These are phyloP conservation scores for Scomber colias DNA, from an alignment of 2,113 vertebrate genomes.

Conservation along the genomic window DNA sequence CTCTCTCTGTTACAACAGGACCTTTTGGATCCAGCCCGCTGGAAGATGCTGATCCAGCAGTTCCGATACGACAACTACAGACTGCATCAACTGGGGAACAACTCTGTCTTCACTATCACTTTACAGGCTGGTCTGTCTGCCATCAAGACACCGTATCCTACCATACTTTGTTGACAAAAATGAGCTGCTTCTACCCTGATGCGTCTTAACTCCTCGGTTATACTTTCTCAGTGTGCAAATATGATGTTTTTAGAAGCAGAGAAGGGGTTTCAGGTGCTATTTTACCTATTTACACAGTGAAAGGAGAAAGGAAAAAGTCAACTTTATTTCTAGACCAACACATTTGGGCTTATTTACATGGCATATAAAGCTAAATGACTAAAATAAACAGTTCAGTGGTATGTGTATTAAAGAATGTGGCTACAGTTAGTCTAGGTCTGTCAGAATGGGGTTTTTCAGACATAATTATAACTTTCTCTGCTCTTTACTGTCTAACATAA, in stretches of 20 bases:
- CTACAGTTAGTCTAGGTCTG: neutral
- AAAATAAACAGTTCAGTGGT: neutral
- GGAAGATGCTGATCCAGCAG: slow-evolving; percentile 99
- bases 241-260: too few species aligned
- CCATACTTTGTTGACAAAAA: neutral
- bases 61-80: slow-evolving; percentile 99
- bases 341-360: too few species aligned
- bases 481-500: neutral
- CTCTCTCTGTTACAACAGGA: slow-evolving; percentile 84
- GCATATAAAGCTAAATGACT: neutral
- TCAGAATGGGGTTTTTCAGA: too few species aligned
- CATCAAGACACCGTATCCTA: slow-evolving; percentile 99
- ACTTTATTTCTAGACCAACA: too few species aligned
- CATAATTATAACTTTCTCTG: too few species aligned
- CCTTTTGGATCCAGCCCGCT: slow-evolving; percentile 97
- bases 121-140: slow-evolving; percentile 98
- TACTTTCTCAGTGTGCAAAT: neutral
- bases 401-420: neutral
- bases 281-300: too few species aligned
- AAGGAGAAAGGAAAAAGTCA: too few species aligned
- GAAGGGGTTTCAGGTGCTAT: too few species aligned
- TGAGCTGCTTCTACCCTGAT: neutral
- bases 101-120: slow-evolving; percentile 98
- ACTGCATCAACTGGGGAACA: slow-evolving; percentile 98
- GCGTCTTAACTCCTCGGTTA: neutral